phyloP scores from a whole-genome alignment of 2,888 invertebrate genomes.

The Trichogramma dendrolimi region DNA sequence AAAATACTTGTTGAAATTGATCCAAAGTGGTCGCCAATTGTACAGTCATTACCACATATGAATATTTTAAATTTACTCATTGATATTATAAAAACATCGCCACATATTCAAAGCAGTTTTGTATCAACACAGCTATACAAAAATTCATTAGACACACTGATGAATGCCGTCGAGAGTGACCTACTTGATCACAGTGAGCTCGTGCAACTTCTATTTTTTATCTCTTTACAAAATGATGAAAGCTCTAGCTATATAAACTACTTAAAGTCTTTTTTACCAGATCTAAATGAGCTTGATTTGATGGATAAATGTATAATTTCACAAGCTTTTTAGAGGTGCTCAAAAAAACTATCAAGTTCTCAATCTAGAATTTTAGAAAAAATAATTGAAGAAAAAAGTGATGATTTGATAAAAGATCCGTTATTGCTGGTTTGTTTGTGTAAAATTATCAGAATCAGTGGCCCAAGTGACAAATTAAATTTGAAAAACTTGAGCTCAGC shows the following conservation, averaged over 20 bases:
- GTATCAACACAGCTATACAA: slow-evolving; percentile 21
- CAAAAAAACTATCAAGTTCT: slow-evolving; percentile 16
- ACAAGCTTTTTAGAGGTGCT: slow-evolving; percentile 27
- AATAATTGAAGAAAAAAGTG: slow-evolving; percentile 45
- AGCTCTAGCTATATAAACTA: slow-evolving; percentile 6
- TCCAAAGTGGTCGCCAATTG: slow-evolving; percentile 15
- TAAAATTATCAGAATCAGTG: slow-evolving; percentile 50
- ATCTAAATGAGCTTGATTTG: slow-evolving; percentile 22
- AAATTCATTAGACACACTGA: slow-evolving; percentile 21
- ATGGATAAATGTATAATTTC: slow-evolving; percentile 31
- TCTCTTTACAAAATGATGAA: slow-evolving; percentile 21
- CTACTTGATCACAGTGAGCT: slow-evolving; percentile 16
- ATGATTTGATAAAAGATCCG: slow-evolving; percentile 45
- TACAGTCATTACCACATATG: slow-evolving; percentile 16
- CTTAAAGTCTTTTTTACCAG: slow-evolving; percentile 25
- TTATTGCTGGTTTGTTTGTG: slow-evolving; percentile 49
- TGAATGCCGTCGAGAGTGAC: slow-evolving; percentile 7
- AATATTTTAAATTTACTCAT: slow-evolving; percentile 27
- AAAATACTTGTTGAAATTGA: neutral
- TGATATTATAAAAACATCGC: slow-evolving; percentile 15
- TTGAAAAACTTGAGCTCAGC: slow-evolving; percentile 46
- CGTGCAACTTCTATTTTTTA: slow-evolving; percentile 30
- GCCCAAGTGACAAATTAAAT: slow-evolving; percentile 46
- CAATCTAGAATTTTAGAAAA: slow-evolving; percentile 27
- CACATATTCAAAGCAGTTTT: neutral